Evolutionary conservation across 2,797 vertebrate species (phyloP).

Genomic region (Bovichtus variegatus): DNA sequence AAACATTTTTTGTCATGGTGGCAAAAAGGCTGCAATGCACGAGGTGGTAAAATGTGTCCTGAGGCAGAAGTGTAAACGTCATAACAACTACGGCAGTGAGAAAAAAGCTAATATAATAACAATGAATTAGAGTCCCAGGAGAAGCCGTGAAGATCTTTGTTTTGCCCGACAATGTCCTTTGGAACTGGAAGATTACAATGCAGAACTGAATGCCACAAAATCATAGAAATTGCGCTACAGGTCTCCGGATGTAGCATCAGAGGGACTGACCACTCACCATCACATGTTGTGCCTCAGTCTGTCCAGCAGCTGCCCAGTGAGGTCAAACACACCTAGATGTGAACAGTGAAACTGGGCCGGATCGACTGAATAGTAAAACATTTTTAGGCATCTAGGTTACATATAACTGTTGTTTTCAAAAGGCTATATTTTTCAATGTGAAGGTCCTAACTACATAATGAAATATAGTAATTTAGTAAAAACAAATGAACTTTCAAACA

Average conservation of each 20-base stretch:
- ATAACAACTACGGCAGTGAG: conserved; percentile 4
- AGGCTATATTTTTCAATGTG: no score
- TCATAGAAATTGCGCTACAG: background rate
- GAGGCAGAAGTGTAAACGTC: conserved; percentile 17
- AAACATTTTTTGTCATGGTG: background rate
- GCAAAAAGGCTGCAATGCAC: conserved; percentile 5
- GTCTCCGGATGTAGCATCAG: background rate
- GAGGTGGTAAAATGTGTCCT: conserved; percentile 12
- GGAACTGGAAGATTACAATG: background rate
- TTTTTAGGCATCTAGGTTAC: no score
- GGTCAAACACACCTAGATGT: background rate
- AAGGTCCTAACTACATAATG: background rate
- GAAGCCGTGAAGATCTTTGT: background rate
- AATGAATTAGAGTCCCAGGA: background rate
- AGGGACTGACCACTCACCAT: background rate
- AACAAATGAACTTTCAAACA: background rate
- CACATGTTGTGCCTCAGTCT: background rate
- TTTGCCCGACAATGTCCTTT: background rate
- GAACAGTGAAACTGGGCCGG: background rate
- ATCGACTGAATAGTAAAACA: background rate
- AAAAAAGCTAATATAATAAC: background rate
- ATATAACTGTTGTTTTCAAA: no score
- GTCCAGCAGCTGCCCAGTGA: background rate
- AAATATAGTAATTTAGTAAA: background rate
- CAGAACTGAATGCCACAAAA: background rate